Base-by-base conservation (phyloP, 2,797 vertebrate species). In the Sebastes kiyomatsui region DNA sequence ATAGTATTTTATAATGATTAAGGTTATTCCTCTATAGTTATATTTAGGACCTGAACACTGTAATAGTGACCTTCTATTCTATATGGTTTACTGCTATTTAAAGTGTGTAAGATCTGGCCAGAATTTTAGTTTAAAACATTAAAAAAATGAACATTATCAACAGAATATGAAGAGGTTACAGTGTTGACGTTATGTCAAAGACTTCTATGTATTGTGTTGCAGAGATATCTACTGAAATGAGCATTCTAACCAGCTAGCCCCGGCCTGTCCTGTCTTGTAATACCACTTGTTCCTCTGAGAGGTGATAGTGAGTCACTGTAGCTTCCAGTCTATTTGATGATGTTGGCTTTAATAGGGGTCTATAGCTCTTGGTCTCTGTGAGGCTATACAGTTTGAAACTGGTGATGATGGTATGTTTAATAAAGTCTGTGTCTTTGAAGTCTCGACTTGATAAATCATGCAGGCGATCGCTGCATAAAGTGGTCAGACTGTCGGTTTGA, bases 191-290 rank as follows among this genome's bases (percentile, higher is more conserved):
- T 46, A 49, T 18, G 46, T 49, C 46, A 55, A 13, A 55, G 22
- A 56, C 22, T 0, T 56, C 0, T 25, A 12, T 56, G 54, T 25
- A 7, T 0, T 2, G 52, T 22, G n/a, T 3, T 3, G 54, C 54
- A 23, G 22, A 55, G 9, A 23, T 55, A 55, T 56, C 46, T 20
- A 49, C 18, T 49, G 46, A 49, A 8, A 20, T 49, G 46, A 49
- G 46, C 0, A 49, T 49, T 2, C 46, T 49, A 49, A 20, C 46
- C 46, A 49, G 46, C 46, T 49, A 20, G 3, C 18, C 46, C 46
- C 18, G 46, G 46, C 3, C 46, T 18, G 0, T 49, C 46, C 18
- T 49, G 18, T 49, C 46, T 49, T 49, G 42, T 49, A 20, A 20
- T 49, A 20, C 46, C 46, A 49, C 46, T 46, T 49, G 7, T 49